phyloP scores from a whole-genome alignment of 2,888 invertebrate genomes.

The Abscondita cerata region DNA sequence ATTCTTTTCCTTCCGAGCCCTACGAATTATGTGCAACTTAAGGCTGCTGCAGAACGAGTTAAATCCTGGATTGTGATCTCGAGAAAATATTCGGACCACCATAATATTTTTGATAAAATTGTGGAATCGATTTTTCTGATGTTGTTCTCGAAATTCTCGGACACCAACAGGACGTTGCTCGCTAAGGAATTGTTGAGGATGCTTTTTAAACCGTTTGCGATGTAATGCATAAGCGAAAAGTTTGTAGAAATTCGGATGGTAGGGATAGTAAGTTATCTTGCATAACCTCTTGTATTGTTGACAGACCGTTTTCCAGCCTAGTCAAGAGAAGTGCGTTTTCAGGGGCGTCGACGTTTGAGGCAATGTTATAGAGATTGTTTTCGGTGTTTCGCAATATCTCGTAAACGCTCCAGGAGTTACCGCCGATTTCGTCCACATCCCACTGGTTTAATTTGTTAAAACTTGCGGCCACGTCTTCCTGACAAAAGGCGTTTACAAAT shows the following conservation, averaged over 20 bases:
- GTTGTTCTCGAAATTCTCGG: slow-evolving; percentile 56
- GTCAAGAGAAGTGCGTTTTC: slow-evolving; percentile 53
- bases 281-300: slow-evolving; percentile 59
- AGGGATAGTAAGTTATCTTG: slow-evolving; percentile 70
- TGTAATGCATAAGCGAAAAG: slow-evolving; percentile 68
- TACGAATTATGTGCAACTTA: slow-evolving; percentile 72
- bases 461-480: slow-evolving; percentile 61
- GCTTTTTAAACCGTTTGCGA: slow-evolving; percentile 66
- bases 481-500: slow-evolving; percentile 59
- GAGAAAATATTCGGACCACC: slow-evolving; percentile 77
- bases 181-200: slow-evolving; percentile 60
- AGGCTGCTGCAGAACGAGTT: slow-evolving; percentile 64
- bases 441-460: slow-evolving; percentile 61
- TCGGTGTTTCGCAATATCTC: slow-evolving; percentile 68
- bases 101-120: slow-evolving; percentile 69
- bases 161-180: slow-evolving; percentile 60
- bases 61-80: slow-evolving; percentile 61
- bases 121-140: slow-evolving; percentile 64
- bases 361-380: slow-evolving; percentile 67
- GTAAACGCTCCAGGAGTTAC: slow-evolving; percentile 68
- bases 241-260: slow-evolving; percentile 69
- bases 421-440: slow-evolving; percentile 54
- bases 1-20: slow-evolving; percentile 83
- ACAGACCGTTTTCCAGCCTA: slow-evolving; percentile 48
- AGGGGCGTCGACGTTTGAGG: slow-evolving; percentile 62